Percentiles rank a stretch among this genome's conserved stretches.
Conservation (phyloP, 2,888 invertebrate species). For the Tenthredo amoena region DNA sequence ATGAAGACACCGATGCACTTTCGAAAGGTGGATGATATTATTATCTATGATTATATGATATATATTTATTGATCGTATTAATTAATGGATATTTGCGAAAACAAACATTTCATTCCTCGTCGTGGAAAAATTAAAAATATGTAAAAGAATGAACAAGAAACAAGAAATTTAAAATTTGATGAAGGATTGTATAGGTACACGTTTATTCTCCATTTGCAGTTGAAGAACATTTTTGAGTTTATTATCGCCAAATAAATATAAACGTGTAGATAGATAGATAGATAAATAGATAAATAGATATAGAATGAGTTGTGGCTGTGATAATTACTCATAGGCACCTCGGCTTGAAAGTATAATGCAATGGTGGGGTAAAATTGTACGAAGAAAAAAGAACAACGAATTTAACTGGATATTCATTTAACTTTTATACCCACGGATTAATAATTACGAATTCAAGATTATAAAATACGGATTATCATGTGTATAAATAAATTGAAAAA, state of each 20-base stretch:
- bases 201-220: background rate
- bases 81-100: background rate
- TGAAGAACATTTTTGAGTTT: background rate
- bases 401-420: background rate
- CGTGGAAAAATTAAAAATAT: background rate
- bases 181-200: background rate
- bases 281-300: background rate
- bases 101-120: too few relatives aligned
- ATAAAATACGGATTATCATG: too few relatives aligned
- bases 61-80: background rate
- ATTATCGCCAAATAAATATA: background rate
- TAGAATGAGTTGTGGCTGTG: background rate
- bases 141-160: background rate
- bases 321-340: background rate
- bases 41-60: background rate
- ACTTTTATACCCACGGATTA: background rate
- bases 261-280: background rate
- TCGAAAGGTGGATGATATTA: conserved; percentile 37
- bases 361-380: background rate
- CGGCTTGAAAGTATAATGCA: background rate
- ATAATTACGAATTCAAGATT: background rate
- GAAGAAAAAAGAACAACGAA: background rate
- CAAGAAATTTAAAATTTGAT: background rate
- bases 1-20: conserved; percentile 64
- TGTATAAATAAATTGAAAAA: background rate